Evolutionary conservation across 2,888 invertebrate species (phyloP), one percentile per base, ranked within the genome.

Genomic region (Hedychridium roseum): DNA sequence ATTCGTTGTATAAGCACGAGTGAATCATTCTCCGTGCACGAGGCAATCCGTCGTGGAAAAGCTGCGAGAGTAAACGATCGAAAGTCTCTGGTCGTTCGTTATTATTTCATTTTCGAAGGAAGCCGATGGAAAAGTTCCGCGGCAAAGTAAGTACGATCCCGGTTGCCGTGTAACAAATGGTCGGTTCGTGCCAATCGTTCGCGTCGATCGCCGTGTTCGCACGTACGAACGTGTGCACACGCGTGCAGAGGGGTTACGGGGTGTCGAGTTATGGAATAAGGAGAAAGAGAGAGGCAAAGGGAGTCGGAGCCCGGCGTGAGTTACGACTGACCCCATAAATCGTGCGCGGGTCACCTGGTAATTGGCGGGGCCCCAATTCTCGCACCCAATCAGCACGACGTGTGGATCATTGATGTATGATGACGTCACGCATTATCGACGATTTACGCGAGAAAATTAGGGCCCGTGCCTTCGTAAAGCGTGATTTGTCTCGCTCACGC

Each of bases 311-410:
- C 48, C 54, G 46, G 57, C 52, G 44, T 68, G 72, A 74, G 71
- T 74, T 74, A 74, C 63, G 72, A 67, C 68, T 65, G 74, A 74
- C 73, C 74, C 73, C 73, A 74, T 74, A 74, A 74, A 74, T 74
- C 64, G 63, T 49, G 51, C 43, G 34, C 60, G 54, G 74, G 71
- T 74, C 71, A 71, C 60, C 57, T 42, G 58, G 69, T 73, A 71
- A 74, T 74, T 74, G 74, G 73, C 70, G 67, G 61, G 70, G 64
- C 63, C 64, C 70, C 71, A 68, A 73, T 74, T 74, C 71, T 74
- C 71, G 70, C 73, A 74, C 74, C 74, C 74, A 71, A 74, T 74
- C 74, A 70, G 57, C 68, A 53, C 54, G 42, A n/a, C n/a, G n/a
- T n/a, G 47, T 17, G 47, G 42, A 42, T 38, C 56, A 52, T 60